Conservation (phyloP, 2,888 invertebrate species). For the Heteromyza rotundicornis region DNA sequence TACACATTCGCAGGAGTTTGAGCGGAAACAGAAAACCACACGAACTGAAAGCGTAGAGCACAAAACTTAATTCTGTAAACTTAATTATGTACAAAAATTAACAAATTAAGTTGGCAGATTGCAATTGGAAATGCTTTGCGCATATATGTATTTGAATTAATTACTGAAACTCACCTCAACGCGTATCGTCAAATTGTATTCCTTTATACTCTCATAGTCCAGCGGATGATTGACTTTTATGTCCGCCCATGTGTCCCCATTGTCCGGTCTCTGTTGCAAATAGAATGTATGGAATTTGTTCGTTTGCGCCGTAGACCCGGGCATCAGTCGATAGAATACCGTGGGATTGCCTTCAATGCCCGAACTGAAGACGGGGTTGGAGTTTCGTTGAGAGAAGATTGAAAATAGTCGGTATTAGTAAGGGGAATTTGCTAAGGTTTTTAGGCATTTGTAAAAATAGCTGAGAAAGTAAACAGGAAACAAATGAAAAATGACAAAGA, state of each 20-base stretch:
- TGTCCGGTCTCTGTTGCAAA: conserved; percentile 90
- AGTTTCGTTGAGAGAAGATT: too few species aligned
- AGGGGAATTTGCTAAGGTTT: too few species aligned
- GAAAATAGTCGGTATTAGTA: too few species aligned
- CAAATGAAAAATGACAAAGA: too few species aligned
- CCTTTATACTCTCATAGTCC: conserved; percentile 93
- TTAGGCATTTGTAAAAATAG: too few species aligned
- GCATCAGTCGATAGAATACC: conserved; percentile 94
- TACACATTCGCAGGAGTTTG: conserved; percentile 23
- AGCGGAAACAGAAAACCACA: conserved; percentile 2
- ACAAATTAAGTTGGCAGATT: too few species aligned
- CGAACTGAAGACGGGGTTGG: conserved; percentile 75
- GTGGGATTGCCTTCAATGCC: conserved; percentile 96
- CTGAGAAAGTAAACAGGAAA: too few species aligned
- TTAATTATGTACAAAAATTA: too few species aligned
- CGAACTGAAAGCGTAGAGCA: too few species aligned
- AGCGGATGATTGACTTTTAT: conserved; percentile 95
- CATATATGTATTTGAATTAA: too few species aligned
- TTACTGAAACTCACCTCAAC: conserved; percentile 82
- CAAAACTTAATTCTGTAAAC: background rate
- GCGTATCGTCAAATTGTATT: conserved; percentile 93
- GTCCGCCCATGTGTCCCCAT: conserved; percentile 93
- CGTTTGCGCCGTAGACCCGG: conserved; percentile 93
- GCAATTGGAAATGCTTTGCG: too few species aligned
- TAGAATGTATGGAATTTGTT: conserved; percentile 96